These are phyloP conservation scores for Apaloderma vittatum DNA, from an alignment of 2,113 vertebrate species.

Conservation along the genomic window DNA sequence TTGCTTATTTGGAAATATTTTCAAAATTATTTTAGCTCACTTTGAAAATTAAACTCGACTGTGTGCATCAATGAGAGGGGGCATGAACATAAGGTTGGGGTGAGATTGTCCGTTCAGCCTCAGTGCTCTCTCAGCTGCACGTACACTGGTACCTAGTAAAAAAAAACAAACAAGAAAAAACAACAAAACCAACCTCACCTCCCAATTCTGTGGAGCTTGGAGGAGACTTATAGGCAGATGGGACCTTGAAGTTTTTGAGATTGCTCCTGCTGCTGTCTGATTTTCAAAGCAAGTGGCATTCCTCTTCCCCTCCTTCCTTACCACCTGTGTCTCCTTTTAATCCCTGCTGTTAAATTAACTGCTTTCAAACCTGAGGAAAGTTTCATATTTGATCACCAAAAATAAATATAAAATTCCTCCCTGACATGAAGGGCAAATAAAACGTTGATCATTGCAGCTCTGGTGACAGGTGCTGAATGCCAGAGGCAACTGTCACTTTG, in stretches of 20 bases:
- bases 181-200: neutral
- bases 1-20: neutral
- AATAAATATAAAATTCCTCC: neutral
- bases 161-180: no score
- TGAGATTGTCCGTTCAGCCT: neutral
- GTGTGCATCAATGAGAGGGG: accelerated
- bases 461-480: neutral
- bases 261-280: neutral
- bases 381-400: neutral
- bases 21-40: neutral
- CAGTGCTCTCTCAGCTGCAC: neutral
- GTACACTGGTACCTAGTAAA: neutral
- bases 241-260: neutral
- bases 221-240: neutral
- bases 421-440: neutral
- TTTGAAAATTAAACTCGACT: neutral
- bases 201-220: neutral
- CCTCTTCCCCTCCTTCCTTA: neutral
- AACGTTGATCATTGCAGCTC: neutral
- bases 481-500: constrained; percentile 13
- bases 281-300: neutral
- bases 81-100: neutral
- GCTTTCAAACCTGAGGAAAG: neutral
- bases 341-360: neutral
- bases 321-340: neutral